Conservation (phyloP, 2,113 vertebrate species). For the Camarhynchus parvulus region DNA sequence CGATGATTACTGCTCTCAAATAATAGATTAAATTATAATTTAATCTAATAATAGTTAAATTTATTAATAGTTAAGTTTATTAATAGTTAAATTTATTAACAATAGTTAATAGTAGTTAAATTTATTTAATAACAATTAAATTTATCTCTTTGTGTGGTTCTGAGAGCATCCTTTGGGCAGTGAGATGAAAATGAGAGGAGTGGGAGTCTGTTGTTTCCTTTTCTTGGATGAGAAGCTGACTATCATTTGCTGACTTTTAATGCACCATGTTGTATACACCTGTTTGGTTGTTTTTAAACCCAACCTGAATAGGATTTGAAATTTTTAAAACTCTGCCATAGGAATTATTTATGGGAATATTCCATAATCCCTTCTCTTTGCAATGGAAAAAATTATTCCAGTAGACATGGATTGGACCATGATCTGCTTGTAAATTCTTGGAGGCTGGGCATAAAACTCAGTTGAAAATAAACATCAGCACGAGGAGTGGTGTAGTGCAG, state of each 20-base stretch:
- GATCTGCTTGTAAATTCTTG: not conserved
- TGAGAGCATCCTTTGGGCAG: not conserved
- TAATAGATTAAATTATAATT: not conserved
- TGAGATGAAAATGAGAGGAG: not conserved
- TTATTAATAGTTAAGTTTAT: not conserved
- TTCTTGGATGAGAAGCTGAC: not conserved
- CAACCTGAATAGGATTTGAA: not conserved
- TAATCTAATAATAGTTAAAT: not conserved
- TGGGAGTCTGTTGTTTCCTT: not conserved
- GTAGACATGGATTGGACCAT: not conserved
- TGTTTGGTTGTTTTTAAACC: not conserved
- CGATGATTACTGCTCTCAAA: not conserved
- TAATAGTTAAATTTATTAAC: not conserved
- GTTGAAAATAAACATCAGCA: not conserved
- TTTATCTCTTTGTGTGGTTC: not conserved
- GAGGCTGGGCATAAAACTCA: not conserved
- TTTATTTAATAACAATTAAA: not conserved
- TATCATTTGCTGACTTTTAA: not conserved
- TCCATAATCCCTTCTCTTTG: not conserved
- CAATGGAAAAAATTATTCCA: not conserved
- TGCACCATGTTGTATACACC: accelerated
- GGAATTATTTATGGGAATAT: not conserved
- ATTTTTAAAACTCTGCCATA: not conserved
- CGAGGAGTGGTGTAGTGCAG: not conserved
- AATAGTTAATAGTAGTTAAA: not conserved